phyloP scores from a whole-genome alignment of 64 coral and sea anemone species.

The Pocillopora verrucosa region DNA sequence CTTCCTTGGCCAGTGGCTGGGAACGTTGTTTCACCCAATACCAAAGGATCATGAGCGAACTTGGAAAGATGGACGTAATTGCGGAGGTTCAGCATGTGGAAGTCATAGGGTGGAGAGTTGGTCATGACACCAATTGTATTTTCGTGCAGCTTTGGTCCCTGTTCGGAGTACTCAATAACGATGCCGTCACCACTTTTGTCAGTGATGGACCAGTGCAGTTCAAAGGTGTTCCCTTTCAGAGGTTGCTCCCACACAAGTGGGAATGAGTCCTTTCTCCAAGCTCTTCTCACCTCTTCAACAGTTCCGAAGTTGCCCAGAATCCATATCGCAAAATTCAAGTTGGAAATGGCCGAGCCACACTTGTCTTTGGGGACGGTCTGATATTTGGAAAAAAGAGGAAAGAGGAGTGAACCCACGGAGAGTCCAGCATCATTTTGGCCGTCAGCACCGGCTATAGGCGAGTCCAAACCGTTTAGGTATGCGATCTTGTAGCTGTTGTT shows the following conservation, averaged over 20 bases:
- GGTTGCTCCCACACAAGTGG: background rate
- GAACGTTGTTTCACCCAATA: background rate
- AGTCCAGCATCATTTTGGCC: slow-evolving; percentile 11
- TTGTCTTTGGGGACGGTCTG: background rate
- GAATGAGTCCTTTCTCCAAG: background rate
- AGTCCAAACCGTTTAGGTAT: background rate
- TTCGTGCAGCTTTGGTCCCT: background rate
- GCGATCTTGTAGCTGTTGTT: background rate
- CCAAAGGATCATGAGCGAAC: background rate
- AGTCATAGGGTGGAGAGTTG: background rate
- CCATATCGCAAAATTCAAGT: background rate
- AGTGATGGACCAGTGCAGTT: background rate
- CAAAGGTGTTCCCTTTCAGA: background rate
- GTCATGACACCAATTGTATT: background rate
- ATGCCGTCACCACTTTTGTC: background rate
- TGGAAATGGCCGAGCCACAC: background rate
- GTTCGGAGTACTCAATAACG: background rate
- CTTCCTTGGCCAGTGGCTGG: background rate
- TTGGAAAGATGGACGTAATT: slow-evolving; percentile 13
- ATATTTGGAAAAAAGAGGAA: background rate
- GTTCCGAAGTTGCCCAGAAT: slow-evolving; percentile 4
- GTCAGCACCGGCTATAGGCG: background rate
- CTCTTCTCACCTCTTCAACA: background rate
- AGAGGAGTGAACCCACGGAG: background rate
- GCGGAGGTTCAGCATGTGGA: slow-evolving; percentile 12